Base-by-base conservation (phyloP, 2,113 vertebrate species). In the Toxotes chatareus region DNA sequence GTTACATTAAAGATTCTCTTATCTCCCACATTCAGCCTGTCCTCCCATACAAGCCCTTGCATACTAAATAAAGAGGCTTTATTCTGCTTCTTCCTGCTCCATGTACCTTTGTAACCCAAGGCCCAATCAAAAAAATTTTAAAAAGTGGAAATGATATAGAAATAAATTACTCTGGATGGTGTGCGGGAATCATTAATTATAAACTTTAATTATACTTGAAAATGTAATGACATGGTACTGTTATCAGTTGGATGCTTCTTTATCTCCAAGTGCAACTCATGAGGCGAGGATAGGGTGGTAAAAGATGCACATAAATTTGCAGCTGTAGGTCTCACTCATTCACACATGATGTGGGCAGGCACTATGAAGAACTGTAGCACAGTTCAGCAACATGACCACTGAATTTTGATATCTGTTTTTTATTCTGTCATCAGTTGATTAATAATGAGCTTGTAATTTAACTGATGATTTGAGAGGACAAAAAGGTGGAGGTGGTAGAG, bases 251-350 rank as follows among this genome's bases (percentile, higher is more conserved):
- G 38, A 32, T 23, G 16, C 16, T 55, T 75, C 8, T n/a, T 34
- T 21, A 51, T 27, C 14, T 53, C 8, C 1, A 49, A 55, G 63
- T 23, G 23, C 44, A 47, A 23, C 1, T 51, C 32, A 55, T 1
- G 3, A 19, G 38, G 46, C 63, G n/a, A 79, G 10, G 32, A 60
- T 3, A 16, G 4, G 38, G 19, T 75, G 53, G 14, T 66, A 76
- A 86, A 66, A 66, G 14, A 83, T 74, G 64, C 42, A 27, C 71
- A 82, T 86, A 59, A 74, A 86, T 81, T 73, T 71, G 31, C 75
- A 79, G 65, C 65, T 79, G 65, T n/a, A 72, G 60, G 53, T 79
- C 53, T 7, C 27, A 60, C 64, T 75, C 46, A 47, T 46, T 73
- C 56, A 68, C 55, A 65, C 47, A 63, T 70, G 59, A 31, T 9